These are phyloP conservation scores for Hippocampus zosterae DNA, from an alignment of 2,113 vertebrate genomes.

Conservation along the genomic window DNA sequence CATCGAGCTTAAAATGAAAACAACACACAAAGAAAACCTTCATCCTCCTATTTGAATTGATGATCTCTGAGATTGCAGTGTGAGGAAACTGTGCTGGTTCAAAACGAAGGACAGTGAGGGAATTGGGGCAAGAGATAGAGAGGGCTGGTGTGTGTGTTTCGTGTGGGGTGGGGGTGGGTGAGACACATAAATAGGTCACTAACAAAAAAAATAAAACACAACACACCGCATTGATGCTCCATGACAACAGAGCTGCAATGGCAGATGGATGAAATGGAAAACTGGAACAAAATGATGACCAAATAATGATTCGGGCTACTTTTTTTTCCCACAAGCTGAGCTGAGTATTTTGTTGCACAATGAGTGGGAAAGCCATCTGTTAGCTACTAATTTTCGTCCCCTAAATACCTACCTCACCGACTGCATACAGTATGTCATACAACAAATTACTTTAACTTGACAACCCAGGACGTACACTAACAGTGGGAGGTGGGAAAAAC, in stretches of 20 bases:
- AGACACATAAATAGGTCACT: conserved; percentile 66
- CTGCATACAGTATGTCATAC: not conserved
- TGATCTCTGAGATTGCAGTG: conserved; percentile 31
- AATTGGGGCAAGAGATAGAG: conserved; percentile 50
- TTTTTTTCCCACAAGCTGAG: not conserved
- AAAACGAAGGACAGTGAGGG: conserved; percentile 41
- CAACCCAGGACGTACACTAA: not conserved
- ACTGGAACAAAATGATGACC: conserved; percentile 53
- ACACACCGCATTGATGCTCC: conserved; percentile 44
- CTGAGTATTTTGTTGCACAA: not conserved
- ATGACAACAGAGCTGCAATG: conserved; percentile 63
- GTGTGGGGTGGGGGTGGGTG: not conserved
- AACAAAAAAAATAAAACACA: conserved; percentile 28
- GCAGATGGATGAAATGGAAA: conserved; percentile 62
- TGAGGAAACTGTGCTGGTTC: conserved; percentile 20
- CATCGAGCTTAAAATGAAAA: conserved; percentile 20
- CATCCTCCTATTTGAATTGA: conserved; percentile 37
- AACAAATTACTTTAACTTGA: not conserved
- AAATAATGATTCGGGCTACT: conserved; percentile 32
- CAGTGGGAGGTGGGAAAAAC: not conserved
- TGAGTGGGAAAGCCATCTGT: not conserved
- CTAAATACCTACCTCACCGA: not conserved
- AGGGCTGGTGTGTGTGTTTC: conserved; percentile 25
- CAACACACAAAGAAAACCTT: conserved; percentile 24
- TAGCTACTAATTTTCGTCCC: not conserved